A percentile compares a stretch with the other conserved stretches of the same genome.
Conservation (phyloP, 2,888 invertebrate species). For the Ornithoptera priamus region DNA sequence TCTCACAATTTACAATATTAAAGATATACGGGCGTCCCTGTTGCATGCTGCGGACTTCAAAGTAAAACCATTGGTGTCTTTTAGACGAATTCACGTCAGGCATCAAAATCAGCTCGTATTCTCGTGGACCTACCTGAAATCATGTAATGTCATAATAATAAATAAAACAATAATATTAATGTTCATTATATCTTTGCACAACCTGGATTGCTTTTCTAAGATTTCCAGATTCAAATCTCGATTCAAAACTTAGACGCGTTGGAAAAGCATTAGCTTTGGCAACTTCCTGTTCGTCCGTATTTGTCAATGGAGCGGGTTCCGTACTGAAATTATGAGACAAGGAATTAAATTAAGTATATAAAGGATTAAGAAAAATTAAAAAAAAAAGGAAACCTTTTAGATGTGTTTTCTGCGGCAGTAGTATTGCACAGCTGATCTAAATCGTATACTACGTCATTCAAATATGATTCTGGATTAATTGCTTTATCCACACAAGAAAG, state of each 20-base stretch:
- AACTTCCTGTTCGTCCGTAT: slow-evolving; percentile 77
- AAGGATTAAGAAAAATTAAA: slow-evolving; percentile 8
- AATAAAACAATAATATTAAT: not conserved
- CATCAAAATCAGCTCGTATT: slow-evolving; percentile 90
- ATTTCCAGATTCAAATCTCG: slow-evolving; percentile 93
- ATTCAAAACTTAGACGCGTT: slow-evolving; percentile 85
- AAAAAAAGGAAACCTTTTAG: slow-evolving; percentile 53
- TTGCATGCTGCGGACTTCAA: slow-evolving; percentile 90
- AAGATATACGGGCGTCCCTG: slow-evolving; percentile 85
- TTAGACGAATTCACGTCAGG: slow-evolving; percentile 90
- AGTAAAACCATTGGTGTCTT: slow-evolving; percentile 95
- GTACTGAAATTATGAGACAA: slow-evolving; percentile 50
- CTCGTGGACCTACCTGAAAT: slow-evolving; percentile 84
- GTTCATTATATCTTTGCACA: slow-evolving; percentile 28
- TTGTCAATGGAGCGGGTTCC: slow-evolving; percentile 59
- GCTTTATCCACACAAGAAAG: slow-evolving; percentile 84
- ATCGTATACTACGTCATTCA: slow-evolving; percentile 85
- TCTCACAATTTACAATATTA: slow-evolving; percentile 93
- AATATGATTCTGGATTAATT: slow-evolving; percentile 80
- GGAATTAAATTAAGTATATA: slow-evolving; percentile 23
- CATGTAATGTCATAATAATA: slow-evolving; percentile 25
- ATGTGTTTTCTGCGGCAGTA: slow-evolving; percentile 41
- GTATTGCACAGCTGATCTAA: slow-evolving; percentile 75
- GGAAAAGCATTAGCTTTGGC: slow-evolving; percentile 59
- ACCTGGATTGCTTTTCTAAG: slow-evolving; percentile 89